Evolutionary conservation across 1,140 invertebrate species (phyloP), one percentile per base, ranked within the genome.

Genomic region (Liolophura sinensis): DNA sequence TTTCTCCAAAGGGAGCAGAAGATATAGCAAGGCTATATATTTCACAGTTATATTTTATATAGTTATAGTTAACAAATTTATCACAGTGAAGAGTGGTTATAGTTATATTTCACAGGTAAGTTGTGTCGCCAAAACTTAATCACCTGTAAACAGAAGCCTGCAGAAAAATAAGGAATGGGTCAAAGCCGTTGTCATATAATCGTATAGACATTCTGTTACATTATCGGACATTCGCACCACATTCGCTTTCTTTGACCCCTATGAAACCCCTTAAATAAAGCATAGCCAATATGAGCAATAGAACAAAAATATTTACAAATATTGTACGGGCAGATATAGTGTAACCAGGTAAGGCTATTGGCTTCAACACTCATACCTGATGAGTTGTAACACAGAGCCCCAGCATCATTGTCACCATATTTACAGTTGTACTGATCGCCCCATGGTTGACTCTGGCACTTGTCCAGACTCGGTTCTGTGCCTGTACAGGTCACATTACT

Each of bases 311-410:
- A n/a, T n/a, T n/a, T 24, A 62, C n/a, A 47, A 47, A 49, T 11
- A 7, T n/a, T 15, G 50, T 20, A 11, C 18, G 20, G 15, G 62
- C 18, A 56, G 48, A 27, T 14, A 24, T 22, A 20, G 40, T 50
- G 18, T 16, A 68, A 58, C 0, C 40, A 18, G 16, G 54, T 20
- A 5, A 24, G 7, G 31, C n/a, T 49, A 9, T 61, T 25, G 16
- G 16, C 22, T 50, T 15, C 1, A 11, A 18, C 22, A 31, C 1
- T n/a, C 65, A 55, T 59, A 77, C 77, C 77, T 69, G 74, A 68
- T 20, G 63, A 55, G 3, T 74, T 75, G 58, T 76, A 78, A 64
- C 77, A 78, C n/a, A 78, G 24, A 0, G 73, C 72, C 14, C 77
- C 77, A 62, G 73, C 77, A 70, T 78, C 77, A 64, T 74, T 68